Evolutionary conservation across 2,797 vertebrate species (phyloP).

Genomic region (Melanogrammus aeglefinus): DNA sequence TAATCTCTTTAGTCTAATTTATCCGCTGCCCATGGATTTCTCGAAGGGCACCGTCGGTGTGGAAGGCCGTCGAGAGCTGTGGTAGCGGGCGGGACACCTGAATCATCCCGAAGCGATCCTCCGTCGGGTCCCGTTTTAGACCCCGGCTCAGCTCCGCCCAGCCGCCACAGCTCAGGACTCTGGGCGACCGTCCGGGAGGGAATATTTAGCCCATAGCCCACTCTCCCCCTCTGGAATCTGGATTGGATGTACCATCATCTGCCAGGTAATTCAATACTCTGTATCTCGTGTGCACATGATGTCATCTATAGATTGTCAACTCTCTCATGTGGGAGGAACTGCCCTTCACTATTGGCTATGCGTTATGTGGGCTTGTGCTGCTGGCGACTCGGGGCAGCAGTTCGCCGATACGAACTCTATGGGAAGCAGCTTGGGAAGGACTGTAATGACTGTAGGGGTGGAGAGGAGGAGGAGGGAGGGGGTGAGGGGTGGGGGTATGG

Average conservation of each 20-base stretch:
- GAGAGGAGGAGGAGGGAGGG: background rate
- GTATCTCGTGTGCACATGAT: slow-evolving; percentile 25
- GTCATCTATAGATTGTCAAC: slow-evolving; percentile 33
- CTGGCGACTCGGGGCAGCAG: slow-evolving; percentile 35
- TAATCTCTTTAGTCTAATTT: slow-evolving; percentile 18
- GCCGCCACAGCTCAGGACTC: slow-evolving; percentile 18
- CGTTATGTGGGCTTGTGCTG: background rate
- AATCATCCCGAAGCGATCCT: slow-evolving; percentile 44
- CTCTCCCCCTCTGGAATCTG: slow-evolving; percentile 54
- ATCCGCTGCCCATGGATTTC: slow-evolving; percentile 58
- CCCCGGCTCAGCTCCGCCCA: slow-evolving; percentile 37
- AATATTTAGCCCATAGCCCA: slow-evolving; percentile 3
- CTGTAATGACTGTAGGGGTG: slow-evolving; percentile 31
- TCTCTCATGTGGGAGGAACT: slow-evolving; percentile 30
- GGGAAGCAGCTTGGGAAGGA: slow-evolving; percentile 23
- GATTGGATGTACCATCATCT: slow-evolving; percentile 68
- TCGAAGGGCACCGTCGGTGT: slow-evolving; percentile 67
- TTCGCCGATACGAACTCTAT: slow-evolving; percentile 51
- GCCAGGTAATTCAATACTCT: slow-evolving; percentile 68
- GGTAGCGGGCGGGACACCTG: slow-evolving; percentile 68
- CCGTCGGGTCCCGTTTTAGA: slow-evolving; percentile 46
- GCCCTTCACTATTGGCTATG: slow-evolving; percentile 37
- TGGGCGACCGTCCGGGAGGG: slow-evolving; percentile 29
- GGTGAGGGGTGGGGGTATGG: background rate
- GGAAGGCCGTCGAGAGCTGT: slow-evolving; percentile 55